These are phyloP conservation scores for Umimayanthus kanabou DNA, from an alignment of 92 coral and sea anemone species.

Conservation along the genomic window DNA sequence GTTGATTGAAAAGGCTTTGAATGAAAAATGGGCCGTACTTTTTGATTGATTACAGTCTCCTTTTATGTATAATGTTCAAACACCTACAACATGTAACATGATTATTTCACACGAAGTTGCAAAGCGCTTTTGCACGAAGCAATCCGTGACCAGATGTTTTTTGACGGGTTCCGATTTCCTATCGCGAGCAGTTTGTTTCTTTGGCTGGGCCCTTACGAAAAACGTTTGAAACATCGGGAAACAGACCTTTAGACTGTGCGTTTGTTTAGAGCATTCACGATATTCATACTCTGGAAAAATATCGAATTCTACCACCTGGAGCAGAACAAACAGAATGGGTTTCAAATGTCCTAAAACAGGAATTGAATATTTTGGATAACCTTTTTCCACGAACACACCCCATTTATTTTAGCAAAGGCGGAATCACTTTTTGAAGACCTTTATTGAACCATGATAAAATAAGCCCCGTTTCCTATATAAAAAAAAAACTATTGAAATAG, in stretches of 20 bases:
- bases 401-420: too few species aligned
- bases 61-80: not conserved
- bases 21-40: not conserved
- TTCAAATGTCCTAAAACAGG: not conserved
- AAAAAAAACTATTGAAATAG: too few species aligned
- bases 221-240: not conserved
- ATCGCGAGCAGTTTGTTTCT: too few species aligned
- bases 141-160: not conserved
- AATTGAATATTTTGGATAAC: not conserved
- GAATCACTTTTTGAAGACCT: too few species aligned
- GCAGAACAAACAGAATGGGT: not conserved
- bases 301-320: not conserved
- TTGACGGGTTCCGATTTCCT: not conserved
- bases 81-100: not conserved
- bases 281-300: too few species aligned
- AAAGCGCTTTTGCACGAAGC: not conserved
- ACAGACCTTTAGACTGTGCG: not conserved
- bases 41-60: too few species aligned
- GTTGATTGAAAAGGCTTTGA: not conserved
- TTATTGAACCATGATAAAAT: too few species aligned
- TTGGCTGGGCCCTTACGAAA: too few species aligned
- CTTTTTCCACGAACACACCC: not conserved
- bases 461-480: not conserved
- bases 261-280: too few species aligned
- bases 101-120: not conserved